Base-by-base conservation (phyloP, 1,140 invertebrate species). In the Magallana angulata region DNA sequence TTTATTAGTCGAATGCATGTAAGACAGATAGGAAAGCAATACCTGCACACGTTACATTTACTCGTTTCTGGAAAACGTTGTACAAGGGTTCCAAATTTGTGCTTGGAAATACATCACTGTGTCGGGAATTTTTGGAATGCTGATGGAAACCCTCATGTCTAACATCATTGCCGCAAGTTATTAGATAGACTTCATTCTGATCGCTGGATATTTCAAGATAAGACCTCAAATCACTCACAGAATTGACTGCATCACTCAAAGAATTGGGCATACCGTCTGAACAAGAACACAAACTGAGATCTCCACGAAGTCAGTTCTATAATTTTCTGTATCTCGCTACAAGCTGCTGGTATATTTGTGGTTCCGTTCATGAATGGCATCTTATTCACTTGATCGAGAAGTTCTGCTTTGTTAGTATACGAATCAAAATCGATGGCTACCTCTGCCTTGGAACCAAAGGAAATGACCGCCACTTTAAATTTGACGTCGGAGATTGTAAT, bases 131-230 rank as follows among this genome's bases (percentile, higher is more conserved):
- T n/a, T n/a, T 58, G 8, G 82, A 84, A 6, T 62, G 8, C 12
- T 60, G 11, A 14, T 6, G 18, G 16, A 84, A 62, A 16, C 82
- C 82, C 24, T 84, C 82, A 62, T 84, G 82, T 60, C 82, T 59
- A 4, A 84, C 82, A 24, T 84, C 82, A n/a, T 84, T 58, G 18
- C 82, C 82, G 48, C 62, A 84, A 14, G 82, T 18, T 30, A 84
- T 30, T 7, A 84, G 14, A 14, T 62, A 60, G 9, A 84, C 58
- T 5, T 84, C 57, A 58, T 84, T 84, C 11, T n/a, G 36, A 3
- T 36, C 30, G 14, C 56, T 60, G 8, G 82, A 84, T 60, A 5
- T 62, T 14, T 59, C 18, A 57, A 84, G 60, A 18, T 60, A 12
- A 24, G 5, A 3, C 24, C 82, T 84, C 12, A 84, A 58, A 24